These are phyloP conservation scores for Dasysyrphus tricinctus DNA, from an alignment of 2,888 invertebrate genomes.

Conservation along the genomic window DNA sequence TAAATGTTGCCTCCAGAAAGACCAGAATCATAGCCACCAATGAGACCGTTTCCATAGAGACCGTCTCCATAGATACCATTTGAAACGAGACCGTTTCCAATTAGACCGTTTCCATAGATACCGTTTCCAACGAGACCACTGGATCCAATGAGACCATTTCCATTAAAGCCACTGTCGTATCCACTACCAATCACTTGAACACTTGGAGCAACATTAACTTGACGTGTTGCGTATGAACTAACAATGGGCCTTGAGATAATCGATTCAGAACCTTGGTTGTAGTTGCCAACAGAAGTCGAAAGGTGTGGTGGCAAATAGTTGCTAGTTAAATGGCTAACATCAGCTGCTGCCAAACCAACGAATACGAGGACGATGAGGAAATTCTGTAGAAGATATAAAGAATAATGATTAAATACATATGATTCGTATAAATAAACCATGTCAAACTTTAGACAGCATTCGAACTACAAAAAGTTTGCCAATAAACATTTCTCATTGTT, in stretches of 20 bases:
- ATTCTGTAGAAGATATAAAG: conserved; percentile 79
- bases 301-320: conserved; percentile 79
- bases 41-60: neutral
- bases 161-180: conserved; percentile 16
- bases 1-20: neutral
- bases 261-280: neutral
- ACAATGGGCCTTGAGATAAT: conserved; percentile 16
- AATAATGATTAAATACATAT: neutral
- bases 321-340: conserved; percentile 81
- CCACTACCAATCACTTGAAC: conserved; percentile 27
- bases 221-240: conserved; percentile 1
- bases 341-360: conserved; percentile 80
- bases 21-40: neutral
- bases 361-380: conserved; percentile 80
- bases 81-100: neutral
- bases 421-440: too few relatives aligned
- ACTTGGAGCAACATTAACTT: conserved; percentile 46
- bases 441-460: too few relatives aligned
- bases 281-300: neutral
- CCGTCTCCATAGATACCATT: too few relatives aligned
- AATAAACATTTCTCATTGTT: too few relatives aligned
- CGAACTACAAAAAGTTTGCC: too few relatives aligned
- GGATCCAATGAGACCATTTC: conserved; percentile 2
- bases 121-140: neutral
- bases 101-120: neutral